phyloP scores from a whole-genome alignment of 2,797 vertebrate genomes.

The Ptychobarbus kaznakovi region DNA sequence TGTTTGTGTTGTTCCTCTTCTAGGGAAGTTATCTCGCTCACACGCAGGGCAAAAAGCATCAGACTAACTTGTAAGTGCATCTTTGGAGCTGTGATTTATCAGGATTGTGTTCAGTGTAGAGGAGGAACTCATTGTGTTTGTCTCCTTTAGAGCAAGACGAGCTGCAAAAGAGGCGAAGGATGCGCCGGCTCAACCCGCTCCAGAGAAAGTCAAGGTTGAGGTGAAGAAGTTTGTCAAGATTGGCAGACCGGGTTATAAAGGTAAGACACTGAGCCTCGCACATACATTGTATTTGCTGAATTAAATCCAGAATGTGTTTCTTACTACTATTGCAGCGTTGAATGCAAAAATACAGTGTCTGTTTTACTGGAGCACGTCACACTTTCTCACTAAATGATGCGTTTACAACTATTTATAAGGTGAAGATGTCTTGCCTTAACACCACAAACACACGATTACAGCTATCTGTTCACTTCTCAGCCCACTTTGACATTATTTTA shows the following conservation, averaged over 20 bases:
- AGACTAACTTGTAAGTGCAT: conserved; percentile 94
- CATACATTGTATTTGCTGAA: no score
- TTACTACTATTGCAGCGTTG: background rate
- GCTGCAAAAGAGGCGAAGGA: conserved; percentile 98
- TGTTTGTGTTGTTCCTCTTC: conserved; percentile 42
- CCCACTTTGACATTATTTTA: background rate
- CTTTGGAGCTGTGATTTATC: background rate
- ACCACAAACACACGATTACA: background rate
- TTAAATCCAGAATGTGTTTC: background rate
- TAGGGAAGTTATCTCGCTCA: conserved; percentile 98
- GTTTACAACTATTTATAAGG: background rate
- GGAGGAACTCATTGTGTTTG: background rate
- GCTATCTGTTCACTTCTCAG: background rate
- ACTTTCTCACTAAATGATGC: background rate
- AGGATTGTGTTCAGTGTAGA: background rate
- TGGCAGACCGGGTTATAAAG: conserved; percentile 96
- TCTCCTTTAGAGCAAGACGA: conserved; percentile 84
- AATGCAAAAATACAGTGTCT: no score
- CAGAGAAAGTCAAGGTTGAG: conserved; percentile 97
- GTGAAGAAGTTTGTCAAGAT: conserved; percentile 99
- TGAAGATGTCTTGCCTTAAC: background rate
- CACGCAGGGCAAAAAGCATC: conserved; percentile 98
- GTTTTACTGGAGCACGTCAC: no score
- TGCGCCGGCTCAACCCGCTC: conserved; percentile 93
- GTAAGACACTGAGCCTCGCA: conserved; percentile 66